phyloP scores from a whole-genome alignment of 1,140 invertebrate genomes.

The Halesus radiatus region DNA sequence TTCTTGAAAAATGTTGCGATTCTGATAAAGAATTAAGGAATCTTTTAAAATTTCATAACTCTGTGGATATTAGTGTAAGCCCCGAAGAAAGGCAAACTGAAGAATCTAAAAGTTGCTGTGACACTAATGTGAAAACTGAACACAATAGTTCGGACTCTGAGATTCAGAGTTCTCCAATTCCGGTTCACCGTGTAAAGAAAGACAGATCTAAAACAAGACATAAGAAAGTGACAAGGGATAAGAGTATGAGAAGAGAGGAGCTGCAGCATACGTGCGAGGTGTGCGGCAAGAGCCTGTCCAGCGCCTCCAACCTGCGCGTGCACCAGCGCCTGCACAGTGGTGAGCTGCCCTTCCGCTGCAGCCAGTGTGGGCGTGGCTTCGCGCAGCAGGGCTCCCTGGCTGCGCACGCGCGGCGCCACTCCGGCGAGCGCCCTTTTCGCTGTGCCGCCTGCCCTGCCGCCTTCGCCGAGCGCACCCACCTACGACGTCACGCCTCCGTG shows the following conservation, averaged over 20 bases:
- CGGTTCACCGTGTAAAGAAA: too few relatives aligned
- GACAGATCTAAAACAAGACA: too few relatives aligned
- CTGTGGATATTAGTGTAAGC: too few relatives aligned
- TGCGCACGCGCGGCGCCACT: constrained; percentile 63
- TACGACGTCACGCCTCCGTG: constrained; percentile 70
- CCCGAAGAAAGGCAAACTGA: too few relatives aligned
- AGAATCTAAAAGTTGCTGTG: too few relatives aligned
- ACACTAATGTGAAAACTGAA: too few relatives aligned
- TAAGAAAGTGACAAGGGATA: too few relatives aligned
- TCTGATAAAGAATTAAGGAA: constrained; percentile 70
- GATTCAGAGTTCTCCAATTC: too few relatives aligned
- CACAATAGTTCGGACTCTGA: too few relatives aligned
- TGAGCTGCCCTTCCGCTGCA: constrained; percentile 68
- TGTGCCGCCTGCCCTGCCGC: constrained; percentile 74
- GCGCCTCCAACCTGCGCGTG: constrained; percentile 67
- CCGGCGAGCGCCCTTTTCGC: constrained; percentile 63
- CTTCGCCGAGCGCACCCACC: constrained; percentile 67
- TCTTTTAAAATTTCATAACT: constrained; percentile 67
- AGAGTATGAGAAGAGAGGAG: too few relatives aligned
- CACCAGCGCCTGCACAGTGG: constrained; percentile 66
- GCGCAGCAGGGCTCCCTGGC: constrained; percentile 62
- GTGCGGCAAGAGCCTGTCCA: constrained; percentile 71
- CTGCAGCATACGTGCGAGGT: constrained; percentile 62
- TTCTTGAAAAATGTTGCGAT: constrained; percentile 66
- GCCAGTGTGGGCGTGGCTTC: constrained; percentile 72